Conservation (phyloP, 2,888 invertebrate genomes). For the Drosophila gaucha region DNA sequence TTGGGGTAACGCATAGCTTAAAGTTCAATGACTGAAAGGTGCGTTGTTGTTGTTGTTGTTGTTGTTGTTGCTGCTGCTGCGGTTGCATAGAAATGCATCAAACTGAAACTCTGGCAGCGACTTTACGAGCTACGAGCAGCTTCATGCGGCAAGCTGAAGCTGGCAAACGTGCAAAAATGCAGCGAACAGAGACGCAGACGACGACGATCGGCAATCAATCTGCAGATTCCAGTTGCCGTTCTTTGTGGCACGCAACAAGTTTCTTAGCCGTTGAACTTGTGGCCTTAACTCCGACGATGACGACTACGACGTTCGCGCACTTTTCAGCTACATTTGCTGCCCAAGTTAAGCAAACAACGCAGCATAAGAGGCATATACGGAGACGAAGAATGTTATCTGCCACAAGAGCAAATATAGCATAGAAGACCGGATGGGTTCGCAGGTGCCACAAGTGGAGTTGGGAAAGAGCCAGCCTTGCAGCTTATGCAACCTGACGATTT, state of each 20-base stretch:
- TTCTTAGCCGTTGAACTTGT: slow-evolving; percentile 67
- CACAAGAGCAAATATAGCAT: slow-evolving; percentile 44
- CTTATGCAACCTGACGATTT: slow-evolving; percentile 58
- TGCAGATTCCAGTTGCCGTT: slow-evolving; percentile 69
- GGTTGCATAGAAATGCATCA: slow-evolving; percentile 71
- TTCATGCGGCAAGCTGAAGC: slow-evolving; percentile 1
- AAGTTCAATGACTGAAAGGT: slow-evolving; percentile 79
- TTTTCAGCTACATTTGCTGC: slow-evolving; percentile 60
- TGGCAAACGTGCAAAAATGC: slow-evolving; percentile 75
- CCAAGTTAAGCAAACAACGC: slow-evolving; percentile 58
- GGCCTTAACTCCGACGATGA: slow-evolving; percentile 56
- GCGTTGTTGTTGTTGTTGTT: slow-evolving; percentile 50
- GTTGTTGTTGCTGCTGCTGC: slow-evolving; percentile 24
- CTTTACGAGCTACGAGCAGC: slow-evolving; percentile 31
- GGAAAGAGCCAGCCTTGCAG: slow-evolving; percentile 20
- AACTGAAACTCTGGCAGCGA: slow-evolving; percentile 35
- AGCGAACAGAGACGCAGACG: slow-evolving; percentile 31
- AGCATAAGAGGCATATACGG: neutral
- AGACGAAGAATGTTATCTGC: slow-evolving; percentile 56
- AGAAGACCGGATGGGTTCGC: slow-evolving; percentile 35
- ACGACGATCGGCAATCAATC: slow-evolving; percentile 76
- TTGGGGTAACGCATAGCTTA: slow-evolving; percentile 67
- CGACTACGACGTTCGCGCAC: slow-evolving; percentile 15
- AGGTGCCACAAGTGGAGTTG: slow-evolving; percentile 14
- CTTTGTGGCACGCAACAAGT: slow-evolving; percentile 68